Conservation (phyloP, 2,888 invertebrate species). For the Eupithecia vulgata region DNA sequence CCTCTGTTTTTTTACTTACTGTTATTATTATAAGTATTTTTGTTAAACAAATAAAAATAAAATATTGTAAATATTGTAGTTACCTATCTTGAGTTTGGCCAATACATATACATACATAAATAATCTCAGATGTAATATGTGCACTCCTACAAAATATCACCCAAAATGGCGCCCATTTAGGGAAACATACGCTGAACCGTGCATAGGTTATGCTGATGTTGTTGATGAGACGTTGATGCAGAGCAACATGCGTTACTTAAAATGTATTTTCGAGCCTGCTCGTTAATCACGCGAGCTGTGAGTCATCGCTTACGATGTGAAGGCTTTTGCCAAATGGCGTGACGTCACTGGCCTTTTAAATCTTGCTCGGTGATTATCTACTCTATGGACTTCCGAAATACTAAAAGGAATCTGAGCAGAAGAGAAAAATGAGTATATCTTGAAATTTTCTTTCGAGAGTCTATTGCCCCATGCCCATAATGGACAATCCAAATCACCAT, state of each 20-base stretch:
- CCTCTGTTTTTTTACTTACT: too few species aligned
- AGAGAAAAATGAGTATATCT: background rate
- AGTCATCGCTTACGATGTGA: conserved; percentile 29
- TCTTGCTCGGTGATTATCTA: background rate
- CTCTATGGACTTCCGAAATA: too few species aligned
- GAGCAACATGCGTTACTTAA: background rate
- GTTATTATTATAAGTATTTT: too few species aligned
- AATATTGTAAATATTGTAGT: too few species aligned
- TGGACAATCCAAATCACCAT: too few species aligned
- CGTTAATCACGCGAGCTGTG: conserved; percentile 20
- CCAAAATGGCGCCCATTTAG: background rate
- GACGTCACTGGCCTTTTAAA: conserved; percentile 20
- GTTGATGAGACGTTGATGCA: too few species aligned
- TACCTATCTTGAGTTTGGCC: too few species aligned
- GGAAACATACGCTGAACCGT: background rate
- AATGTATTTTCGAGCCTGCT: conserved; percentile 15
- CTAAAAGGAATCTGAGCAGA: background rate
- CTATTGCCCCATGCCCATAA: too few species aligned
- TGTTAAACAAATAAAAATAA: too few species aligned
- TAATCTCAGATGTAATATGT: background rate
- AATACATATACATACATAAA: too few species aligned
- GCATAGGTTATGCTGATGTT: background rate
- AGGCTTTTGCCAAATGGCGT: conserved; percentile 28
- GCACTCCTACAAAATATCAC: background rate
- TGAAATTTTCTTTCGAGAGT: background rate